These are phyloP conservation scores for Corydoras maculifer DNA, from an alignment of 2,113 vertebrate genomes.

Conservation along the genomic window DNA sequence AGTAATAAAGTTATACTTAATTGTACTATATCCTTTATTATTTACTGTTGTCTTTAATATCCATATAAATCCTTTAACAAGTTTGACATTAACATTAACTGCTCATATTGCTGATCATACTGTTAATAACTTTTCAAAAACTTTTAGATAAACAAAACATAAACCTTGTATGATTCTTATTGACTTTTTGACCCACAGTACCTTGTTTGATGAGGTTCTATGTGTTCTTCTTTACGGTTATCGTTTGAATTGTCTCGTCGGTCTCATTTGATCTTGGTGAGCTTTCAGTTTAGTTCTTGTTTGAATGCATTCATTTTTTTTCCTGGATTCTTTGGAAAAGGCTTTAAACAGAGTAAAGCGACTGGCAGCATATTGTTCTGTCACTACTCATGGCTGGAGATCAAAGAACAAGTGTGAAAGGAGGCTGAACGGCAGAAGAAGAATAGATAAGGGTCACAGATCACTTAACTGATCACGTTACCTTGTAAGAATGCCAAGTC, in stretches of 20 bases:
- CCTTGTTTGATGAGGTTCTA: too few relatives aligned
- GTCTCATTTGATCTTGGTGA: background rate
- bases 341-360: constrained; percentile 18
- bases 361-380: constrained; percentile 20
- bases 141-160: too few relatives aligned
- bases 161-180: too few relatives aligned
- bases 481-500: constrained; percentile 56
- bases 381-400: constrained; percentile 39
- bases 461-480: constrained; percentile 58
- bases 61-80: too few relatives aligned
- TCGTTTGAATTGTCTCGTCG: background rate
- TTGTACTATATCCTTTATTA: too few relatives aligned
- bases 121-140: too few relatives aligned
- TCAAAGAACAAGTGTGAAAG: constrained; percentile 38
- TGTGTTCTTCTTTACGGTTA: background rate
- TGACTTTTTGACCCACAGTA: too few relatives aligned
- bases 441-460: constrained; percentile 46
- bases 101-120: too few relatives aligned
- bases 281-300: background rate
- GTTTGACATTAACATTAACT: too few relatives aligned
- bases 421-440: constrained; percentile 26
- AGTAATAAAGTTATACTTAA: too few relatives aligned
- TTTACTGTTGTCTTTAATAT: too few relatives aligned
- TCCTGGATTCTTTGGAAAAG: constrained; percentile 28
- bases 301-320: background rate